Base-by-base conservation (phyloP, 2,888 invertebrate species). In the Scaptomyza reducta region DNA sequence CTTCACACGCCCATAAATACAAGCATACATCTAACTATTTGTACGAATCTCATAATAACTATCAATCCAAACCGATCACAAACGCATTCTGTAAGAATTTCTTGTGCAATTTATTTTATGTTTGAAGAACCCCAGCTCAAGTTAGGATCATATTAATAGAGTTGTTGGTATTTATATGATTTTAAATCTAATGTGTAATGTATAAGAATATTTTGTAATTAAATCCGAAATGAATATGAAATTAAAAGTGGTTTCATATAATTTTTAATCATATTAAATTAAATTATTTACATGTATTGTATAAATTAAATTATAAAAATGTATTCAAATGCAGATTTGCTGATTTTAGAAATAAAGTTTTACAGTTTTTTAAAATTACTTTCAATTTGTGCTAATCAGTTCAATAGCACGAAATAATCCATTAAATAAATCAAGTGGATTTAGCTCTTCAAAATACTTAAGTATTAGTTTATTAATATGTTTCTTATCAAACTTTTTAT, bases 1-100 rank as follows among this genome's bases (percentile, higher is more conserved):
- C 74, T 74, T 70, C 74, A 74, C 65, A 70, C 74, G 64, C 51
- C 44, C 65, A 50, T 40, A 41, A 50, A 9, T 38, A 38, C 35
- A 35, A 14, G 13, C 33, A 31, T 13, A 35, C 35, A 71, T 44
- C 47, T 62, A 56, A 38, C 27, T 41, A 68, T 65, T 9, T 38
- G 44, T 50, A 61, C 41, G 69, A 68, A 54, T 46, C 45, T 46
- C 56, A 33, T 59, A 45, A 47, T 16, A 3, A 14, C 38, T 57
- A 71, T 29, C 53, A 55, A 42, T 54, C 46, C 18, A 18, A 18
- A 31, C 31, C 9, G 33, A 18, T 33, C 73, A 58, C 63, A 61
- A 68, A 61, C 53, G 58, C 73, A 83, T 70, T 72, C 69, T 74
- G 67, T 79, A 84, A 85, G 79, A 83, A 73, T 83, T 77, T 77